Base-by-base conservation (phyloP, 2,113 vertebrate genomes). In the Crotophaga sulcirostris region DNA sequence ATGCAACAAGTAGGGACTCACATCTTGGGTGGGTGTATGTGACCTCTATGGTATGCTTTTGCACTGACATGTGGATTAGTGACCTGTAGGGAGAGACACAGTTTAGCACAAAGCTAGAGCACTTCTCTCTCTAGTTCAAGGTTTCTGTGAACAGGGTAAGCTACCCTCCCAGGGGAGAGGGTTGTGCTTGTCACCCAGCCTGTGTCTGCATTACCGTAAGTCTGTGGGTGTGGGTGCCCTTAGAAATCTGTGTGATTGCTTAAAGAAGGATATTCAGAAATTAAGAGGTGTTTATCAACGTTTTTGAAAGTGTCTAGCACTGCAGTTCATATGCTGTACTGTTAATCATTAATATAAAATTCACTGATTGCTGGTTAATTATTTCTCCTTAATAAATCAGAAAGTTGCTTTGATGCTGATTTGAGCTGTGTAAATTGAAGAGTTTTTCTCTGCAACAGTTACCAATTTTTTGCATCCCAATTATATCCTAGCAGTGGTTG, bases 11-110 rank as follows among this genome's bases (percentile, higher is more conserved):
- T 3, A 40, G 58, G 21, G 44, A 31, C 18, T 56, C 13, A 13
- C 40, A 23, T 13, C 72, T 75, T 0, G 0, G 5, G 8, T 17
- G 40, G 11, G 19, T 16, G 4, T 28, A 3, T 16, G 25, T 69
- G 63, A 34, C 47, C 52, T 79, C 11, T 1, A 1, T 9, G 36
- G 28, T 0, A 1, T 31, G 23, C 34, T 74, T 74, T 78, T 0
- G 0, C 24, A 12, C 36, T 56, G 25, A 17, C 28, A 6, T 6
- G 6, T 33, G 58, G 7, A 16, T 84, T 68, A 80, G 63, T 38
- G 54, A 33, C 34, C 13, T 62, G 36, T 7, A 40, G 21, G 70
- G 42, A 79, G 62, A 49, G 62, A 16, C 63, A 36, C 16, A 59
- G 34, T 47, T 55, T 63, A 49, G 11, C 11, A 16, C 38, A 73